A percentile compares a stretch with the other conserved stretches of the same genome.
Evolutionary conservation across 2,888 invertebrate species (phyloP).

Genomic region (Neoitamus cyanurus): DNA sequence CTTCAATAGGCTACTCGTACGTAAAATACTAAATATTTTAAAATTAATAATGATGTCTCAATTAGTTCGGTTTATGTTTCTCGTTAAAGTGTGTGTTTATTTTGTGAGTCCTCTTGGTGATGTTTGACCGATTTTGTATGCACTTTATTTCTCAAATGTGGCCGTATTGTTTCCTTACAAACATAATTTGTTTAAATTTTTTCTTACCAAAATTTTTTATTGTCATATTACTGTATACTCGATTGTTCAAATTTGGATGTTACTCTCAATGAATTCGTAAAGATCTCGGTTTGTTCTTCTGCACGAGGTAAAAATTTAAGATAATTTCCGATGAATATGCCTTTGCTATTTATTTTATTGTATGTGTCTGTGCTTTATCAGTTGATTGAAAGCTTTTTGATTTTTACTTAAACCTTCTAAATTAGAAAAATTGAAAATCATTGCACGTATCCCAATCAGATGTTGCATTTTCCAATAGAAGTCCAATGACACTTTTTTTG

Average conservation of each 20-base stretch:
- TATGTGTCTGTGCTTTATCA: constrained; percentile 45
- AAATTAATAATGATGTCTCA: constrained; percentile 9
- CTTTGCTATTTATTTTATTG: constrained; percentile 20
- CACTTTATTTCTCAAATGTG: constrained; percentile 19
- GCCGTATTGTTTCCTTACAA: not conserved
- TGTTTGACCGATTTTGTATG: not conserved
- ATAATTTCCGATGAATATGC: constrained; percentile 20
- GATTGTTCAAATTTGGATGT: not conserved
- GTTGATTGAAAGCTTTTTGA: constrained; percentile 27
- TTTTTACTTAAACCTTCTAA: not conserved
- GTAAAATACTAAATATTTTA: constrained; percentile 28
- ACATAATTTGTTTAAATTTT: not conserved
- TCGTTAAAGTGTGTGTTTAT: not conserved
- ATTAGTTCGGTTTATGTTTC: not conserved
- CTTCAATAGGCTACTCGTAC: constrained; percentile 44
- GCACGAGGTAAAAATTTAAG: constrained; percentile 21
- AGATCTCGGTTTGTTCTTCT: constrained; percentile 28
- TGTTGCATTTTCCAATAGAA: constrained; percentile 14
- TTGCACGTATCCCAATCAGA: constrained; percentile 39
- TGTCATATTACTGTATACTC: not conserved
- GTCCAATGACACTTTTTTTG: not conserved
- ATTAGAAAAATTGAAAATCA: not conserved
- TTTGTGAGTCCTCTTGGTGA: not conserved
- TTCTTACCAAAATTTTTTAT: not conserved
- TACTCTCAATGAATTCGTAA: not conserved